A percentile compares a stretch with the other conserved stretches of the same genome.
phyloP scores from a whole-genome alignment of 1,140 invertebrate species.

The Formica selysi region DNA sequence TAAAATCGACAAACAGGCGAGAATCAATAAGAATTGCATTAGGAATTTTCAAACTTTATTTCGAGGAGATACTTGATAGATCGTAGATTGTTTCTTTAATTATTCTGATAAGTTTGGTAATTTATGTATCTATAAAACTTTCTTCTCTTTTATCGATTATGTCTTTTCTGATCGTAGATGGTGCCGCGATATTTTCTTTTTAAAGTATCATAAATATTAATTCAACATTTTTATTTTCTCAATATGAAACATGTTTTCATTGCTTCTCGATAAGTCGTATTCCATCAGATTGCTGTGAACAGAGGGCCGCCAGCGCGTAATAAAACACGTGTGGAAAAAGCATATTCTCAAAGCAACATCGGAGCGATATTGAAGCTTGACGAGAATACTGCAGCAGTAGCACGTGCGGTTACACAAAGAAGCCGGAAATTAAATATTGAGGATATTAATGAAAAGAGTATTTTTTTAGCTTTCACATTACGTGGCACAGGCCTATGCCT shows the following conservation, averaged over 20 bases:
- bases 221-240: neutral
- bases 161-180: neutral
- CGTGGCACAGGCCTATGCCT: too few relatives aligned
- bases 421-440: conserved; percentile 53
- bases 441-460: conserved; percentile 25
- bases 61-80: neutral
- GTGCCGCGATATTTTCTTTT: neutral
- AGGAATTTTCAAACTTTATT: neutral
- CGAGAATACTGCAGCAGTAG: neutral
- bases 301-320: neutral
- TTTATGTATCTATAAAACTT: neutral
- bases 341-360: conserved; percentile 27
- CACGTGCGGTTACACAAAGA: conserved; percentile 5
- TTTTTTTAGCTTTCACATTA: conserved; percentile 10
- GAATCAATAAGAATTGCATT: conserved; percentile 1
- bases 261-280: conserved; percentile 28
- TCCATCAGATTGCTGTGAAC: conserved; percentile 24
- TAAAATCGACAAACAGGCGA: neutral
- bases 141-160: neutral
- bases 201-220: conserved; percentile 3
- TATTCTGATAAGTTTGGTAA: too few relatives aligned
- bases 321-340: conserved; percentile 16
- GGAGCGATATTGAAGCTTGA: conserved; percentile 14
- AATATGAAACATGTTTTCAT: neutral
- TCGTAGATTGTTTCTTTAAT: neutral